Base-by-base conservation (phyloP, 1,140 invertebrate genomes). In the Amphibalanus amphitrite region DNA sequence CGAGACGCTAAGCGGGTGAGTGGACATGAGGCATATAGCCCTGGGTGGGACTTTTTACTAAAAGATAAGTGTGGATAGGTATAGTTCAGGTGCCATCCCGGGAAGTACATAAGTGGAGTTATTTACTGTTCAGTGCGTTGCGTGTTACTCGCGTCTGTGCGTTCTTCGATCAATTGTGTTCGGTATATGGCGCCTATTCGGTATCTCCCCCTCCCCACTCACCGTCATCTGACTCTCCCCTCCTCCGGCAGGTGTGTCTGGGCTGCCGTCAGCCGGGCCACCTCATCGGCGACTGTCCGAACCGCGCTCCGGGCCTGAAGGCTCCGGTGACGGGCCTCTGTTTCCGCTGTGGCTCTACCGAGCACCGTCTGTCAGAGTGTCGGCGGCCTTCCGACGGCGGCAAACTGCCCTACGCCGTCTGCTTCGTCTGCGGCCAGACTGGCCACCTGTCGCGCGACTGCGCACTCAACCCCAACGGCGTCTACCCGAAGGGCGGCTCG, bases 401-500 rank as follows among this genome's bases (percentile, higher is more conserved):
- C 65, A 87, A 87, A 72, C 93, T 86, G 76, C 85, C 88, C 78
- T 93, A 87, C 82, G 92, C 92, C 1, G 88, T 82, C 28, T 93
- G 90, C 80, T 92, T 89, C 76, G 89, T 92, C 74, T 93, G 92
- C 78, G 86, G 86, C 40, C 86, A 92, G 79, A 83, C 85, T 78
- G 91, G 91, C 30, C 91, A 94, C 78, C 88, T 93, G 76, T 85
- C 91, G 20, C 84, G 87, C 72, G 89, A 92, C 75, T 94, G 91
- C 80, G 89, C 89, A n/a, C 86, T 90, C 78, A 91, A 92, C 82
- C 85, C 88, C 0, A 88, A 87, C 77, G 92, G 92, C 23, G 79
- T 93, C 10, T 96, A 94, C 83, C 92, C 92, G 0, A 86, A 90
- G 80, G 93, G 90, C 69, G 92, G 92, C 25, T 81, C 81, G 69